phyloP scores from a whole-genome alignment of 2,113 vertebrate species.

The Phaethornis superciliosus region DNA sequence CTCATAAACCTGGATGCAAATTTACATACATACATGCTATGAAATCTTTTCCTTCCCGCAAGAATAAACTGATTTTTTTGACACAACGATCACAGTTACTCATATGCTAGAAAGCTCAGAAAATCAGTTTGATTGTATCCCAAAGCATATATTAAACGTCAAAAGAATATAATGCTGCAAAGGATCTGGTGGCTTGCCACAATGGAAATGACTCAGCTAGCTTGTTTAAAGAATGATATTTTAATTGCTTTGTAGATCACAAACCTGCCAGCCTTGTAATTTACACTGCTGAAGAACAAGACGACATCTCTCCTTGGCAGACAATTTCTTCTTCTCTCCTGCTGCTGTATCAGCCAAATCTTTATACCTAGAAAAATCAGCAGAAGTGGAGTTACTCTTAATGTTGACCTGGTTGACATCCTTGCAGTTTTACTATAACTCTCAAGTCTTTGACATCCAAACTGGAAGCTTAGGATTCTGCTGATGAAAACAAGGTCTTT shows the following conservation, averaged over 20 bases:
- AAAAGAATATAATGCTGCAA: background rate
- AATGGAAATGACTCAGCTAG: conserved; percentile 45
- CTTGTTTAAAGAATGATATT: conserved; percentile 23
- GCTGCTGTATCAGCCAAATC: conserved; percentile 80
- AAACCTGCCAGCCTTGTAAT: conserved; percentile 95
- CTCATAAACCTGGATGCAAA: background rate
- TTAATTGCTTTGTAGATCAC: conserved; percentile 58
- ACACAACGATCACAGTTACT: background rate
- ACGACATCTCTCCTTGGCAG: conserved; percentile 84
- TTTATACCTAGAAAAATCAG: conserved; percentile 82
- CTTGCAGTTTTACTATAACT: background rate
- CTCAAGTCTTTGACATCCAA: background rate
- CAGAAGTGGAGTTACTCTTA: conserved; percentile 23
- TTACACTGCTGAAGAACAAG: conserved; percentile 86
- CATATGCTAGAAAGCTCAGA: background rate
- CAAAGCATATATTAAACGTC: background rate
- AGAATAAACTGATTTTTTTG: background rate
- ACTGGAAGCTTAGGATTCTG: background rate
- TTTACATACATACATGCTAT: background rate
- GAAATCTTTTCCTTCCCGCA: background rate
- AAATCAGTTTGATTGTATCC: background rate
- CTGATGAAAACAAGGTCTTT: background rate
- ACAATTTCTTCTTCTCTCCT: conserved; percentile 78
- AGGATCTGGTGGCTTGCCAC: conserved; percentile 8
- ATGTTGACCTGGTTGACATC: background rate